Percentiles rank a stretch among this genome's conserved stretches.
Evolutionary conservation across 1,140 invertebrate species (phyloP).

Genomic region (Drosophila ambigua): DNA sequence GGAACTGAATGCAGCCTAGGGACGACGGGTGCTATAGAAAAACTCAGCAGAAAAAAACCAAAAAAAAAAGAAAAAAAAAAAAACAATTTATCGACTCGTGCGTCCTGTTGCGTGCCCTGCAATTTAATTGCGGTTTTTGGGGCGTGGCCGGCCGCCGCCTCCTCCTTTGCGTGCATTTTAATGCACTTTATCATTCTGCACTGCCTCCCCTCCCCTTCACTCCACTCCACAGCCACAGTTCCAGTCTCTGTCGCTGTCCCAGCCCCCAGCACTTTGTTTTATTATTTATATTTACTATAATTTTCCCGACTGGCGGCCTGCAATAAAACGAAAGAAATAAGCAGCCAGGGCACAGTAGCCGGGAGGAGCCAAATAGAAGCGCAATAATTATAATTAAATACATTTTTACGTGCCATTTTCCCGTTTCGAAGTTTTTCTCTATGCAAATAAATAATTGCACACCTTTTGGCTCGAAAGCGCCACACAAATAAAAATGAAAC

Average conservation of each 20-base stretch:
- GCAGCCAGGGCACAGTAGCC: slow-evolving; percentile 19
- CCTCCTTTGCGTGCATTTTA: slow-evolving; percentile 71
- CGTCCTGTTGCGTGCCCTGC: slow-evolving; percentile 76
- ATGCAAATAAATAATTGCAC: slow-evolving; percentile 77
- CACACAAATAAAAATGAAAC: slow-evolving; percentile 30
- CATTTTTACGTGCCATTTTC: slow-evolving; percentile 78
- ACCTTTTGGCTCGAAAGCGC: slow-evolving; percentile 33
- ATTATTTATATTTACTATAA: slow-evolving; percentile 82
- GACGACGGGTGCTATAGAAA: slow-evolving; percentile 36
- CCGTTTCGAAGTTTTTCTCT: slow-evolving; percentile 58
- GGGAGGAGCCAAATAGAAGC: slow-evolving; percentile 47
- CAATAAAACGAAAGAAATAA: slow-evolving; percentile 49
- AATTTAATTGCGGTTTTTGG: slow-evolving; percentile 65
- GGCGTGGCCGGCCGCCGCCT: slow-evolving; percentile 55
- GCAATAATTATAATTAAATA: slow-evolving; percentile 82
- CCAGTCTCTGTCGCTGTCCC: background rate
- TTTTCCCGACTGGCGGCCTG: slow-evolving; percentile 48
- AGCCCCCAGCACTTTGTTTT: slow-evolving; percentile 66
- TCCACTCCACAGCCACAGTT: too few species aligned
- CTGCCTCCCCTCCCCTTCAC: too few species aligned
- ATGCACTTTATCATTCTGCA: slow-evolving; percentile 69
- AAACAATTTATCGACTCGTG: slow-evolving; percentile 75
- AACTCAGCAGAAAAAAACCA: slow-evolving; percentile 4
- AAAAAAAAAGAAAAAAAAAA: background rate
- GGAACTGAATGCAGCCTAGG: background rate